Evolutionary conservation across 2,113 vertebrate genomes (phyloP).

Genomic region (Phrynosoma blainvillii): DNA sequence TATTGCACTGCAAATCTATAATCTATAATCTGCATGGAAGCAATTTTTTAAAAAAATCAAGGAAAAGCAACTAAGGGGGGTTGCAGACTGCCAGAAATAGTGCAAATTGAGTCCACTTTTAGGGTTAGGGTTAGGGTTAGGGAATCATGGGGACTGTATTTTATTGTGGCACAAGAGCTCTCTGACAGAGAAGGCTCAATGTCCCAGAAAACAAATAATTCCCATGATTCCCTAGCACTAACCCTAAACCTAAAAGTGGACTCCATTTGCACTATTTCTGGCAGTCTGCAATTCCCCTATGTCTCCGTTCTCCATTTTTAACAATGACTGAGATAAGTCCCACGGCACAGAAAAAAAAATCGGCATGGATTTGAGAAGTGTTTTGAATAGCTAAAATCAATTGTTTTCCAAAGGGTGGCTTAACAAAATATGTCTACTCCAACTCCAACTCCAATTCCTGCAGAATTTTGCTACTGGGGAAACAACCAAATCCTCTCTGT

Average conservation of each 20-base stretch:
- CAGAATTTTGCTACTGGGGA: not conserved
- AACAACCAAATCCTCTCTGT: not conserved
- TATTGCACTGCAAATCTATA: not conserved
- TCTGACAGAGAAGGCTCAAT: too few relatives aligned
- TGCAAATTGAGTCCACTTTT: too few relatives aligned
- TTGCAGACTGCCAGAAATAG: too few relatives aligned
- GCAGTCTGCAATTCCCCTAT: too few relatives aligned
- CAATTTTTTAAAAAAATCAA: not conserved
- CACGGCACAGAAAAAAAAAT: not conserved
- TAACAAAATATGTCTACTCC: not conserved
- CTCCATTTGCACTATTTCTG: too few relatives aligned
- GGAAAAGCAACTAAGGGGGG: not conserved
- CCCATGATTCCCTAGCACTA: too few relatives aligned
- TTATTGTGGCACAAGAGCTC: too few relatives aligned
- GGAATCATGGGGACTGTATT: too few relatives aligned
- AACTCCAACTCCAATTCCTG: not conserved
- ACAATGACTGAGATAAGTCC: not conserved
- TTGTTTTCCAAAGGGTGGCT: not conserved
- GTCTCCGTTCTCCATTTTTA: not conserved
- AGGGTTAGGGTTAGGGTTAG: too few relatives aligned
- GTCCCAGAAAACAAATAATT: too few relatives aligned
- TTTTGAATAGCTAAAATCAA: not conserved
- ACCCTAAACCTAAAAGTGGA: too few relatives aligned
- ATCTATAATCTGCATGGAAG: not conserved
- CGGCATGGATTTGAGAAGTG: not conserved